Conservation (phyloP, 2,113 vertebrate genomes). For the Salvator merianae region DNA sequence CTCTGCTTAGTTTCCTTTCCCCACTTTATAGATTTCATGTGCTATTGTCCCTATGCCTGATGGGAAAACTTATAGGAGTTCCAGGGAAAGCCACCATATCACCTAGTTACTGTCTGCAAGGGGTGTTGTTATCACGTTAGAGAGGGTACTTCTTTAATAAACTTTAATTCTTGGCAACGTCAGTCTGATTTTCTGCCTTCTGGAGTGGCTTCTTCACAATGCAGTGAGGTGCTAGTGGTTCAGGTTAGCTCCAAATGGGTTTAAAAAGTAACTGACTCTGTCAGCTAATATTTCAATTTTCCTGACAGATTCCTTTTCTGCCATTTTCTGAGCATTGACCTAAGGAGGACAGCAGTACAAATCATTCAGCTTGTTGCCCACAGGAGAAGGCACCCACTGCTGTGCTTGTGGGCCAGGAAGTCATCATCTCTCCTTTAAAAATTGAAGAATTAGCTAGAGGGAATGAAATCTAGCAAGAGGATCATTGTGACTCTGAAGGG, state of each 20-base stretch:
- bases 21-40: background rate
- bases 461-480: background rate
- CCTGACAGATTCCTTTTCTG: background rate
- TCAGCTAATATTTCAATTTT: background rate
- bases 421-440: background rate
- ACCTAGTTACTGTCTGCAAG: background rate
- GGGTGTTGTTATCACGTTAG: background rate
- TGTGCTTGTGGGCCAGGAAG: background rate
- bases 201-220: background rate
- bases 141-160: background rate
- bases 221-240: background rate
- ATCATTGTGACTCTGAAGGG: accelerated
- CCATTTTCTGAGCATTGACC: background rate
- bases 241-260: background rate
- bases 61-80: background rate
- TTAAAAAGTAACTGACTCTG: background rate
- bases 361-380: background rate
- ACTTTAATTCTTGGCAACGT: no score
- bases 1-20: no score
- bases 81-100: no score
- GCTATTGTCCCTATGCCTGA: background rate
- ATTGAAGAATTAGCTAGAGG: background rate
- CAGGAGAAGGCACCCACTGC: background rate
- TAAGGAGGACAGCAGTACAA: background rate
- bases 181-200: no score